Evolutionary conservation across 2,888 invertebrate genomes (phyloP), one percentile per base, ranked within the genome.

Genomic region (Sphaerophoria rueppellii): DNA sequence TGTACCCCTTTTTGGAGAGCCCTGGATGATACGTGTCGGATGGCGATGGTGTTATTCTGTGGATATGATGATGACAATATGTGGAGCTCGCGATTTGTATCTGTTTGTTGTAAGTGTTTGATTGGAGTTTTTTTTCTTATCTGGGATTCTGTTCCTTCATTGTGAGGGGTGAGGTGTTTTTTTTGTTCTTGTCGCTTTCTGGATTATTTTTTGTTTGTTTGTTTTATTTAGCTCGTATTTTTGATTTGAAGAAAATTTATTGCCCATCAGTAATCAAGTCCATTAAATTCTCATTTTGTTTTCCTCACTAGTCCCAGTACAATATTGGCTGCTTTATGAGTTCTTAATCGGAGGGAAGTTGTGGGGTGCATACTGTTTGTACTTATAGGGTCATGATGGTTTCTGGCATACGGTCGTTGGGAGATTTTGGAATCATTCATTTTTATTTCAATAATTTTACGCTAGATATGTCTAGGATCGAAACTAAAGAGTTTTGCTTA

Each of bases 241-340:
- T 85, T 85, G 85, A 85, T 85, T 85, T 85, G 81, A 85, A 70
- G 85, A 76, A 77, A 85, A 85, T 85, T 85, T 85, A 85, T 85
- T 81, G 82, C 88, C 88, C 87, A 87, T 89, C 88, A 88, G 87
- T 88, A 89, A 89, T 88, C 88, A 87, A 65, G 83, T 86, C 86
- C 88, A 89, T 89, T 88, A 88, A 88, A 88, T 88, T 88, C 87
- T 88, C 88, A 86, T 88, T 88, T 82, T 72, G 85, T 80, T 87
- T 58, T 50, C 57, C 54, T 73, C 71, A 52, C 69, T 50, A 69
- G 60, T 55, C 34, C 46, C 34, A 11, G 11, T 4, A 37, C 40
- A 11, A 9, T 16, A n/a, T 40, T 32, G 61, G 60, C 24, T 60
- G 35, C 57, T 35, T 34, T 54, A 40, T 40, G 40, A 40, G 11